These are phyloP conservation scores for Malurus cyaneus DNA, from an alignment of 2,113 vertebrate genomes.

Conservation along the genomic window DNA sequence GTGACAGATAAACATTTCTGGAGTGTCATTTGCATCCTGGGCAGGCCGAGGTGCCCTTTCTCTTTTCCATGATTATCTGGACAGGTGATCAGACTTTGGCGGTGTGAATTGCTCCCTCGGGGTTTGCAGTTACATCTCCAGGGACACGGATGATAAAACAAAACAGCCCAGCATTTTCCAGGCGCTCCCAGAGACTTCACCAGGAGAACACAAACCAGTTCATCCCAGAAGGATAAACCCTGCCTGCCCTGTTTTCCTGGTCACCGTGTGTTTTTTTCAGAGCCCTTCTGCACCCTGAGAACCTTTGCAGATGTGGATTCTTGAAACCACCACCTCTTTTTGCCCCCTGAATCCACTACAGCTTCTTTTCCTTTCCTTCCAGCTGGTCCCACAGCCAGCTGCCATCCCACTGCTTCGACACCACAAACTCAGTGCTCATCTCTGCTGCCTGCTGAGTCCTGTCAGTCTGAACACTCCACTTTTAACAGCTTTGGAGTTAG, in stretches of 20 bases:
- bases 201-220: not conserved
- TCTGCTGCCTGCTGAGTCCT: not conserved
- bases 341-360: not conserved
- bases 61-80: constrained; percentile 61
- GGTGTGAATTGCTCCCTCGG: not conserved
- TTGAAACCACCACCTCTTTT: not conserved
- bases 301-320: not conserved
- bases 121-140: constrained; percentile 63
- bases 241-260: not conserved
- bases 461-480: not conserved
- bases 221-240: not conserved
- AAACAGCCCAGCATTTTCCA: constrained; percentile 29
- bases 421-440: not conserved
- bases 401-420: not conserved
- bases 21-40: constrained; percentile 25
- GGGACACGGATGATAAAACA: constrained; percentile 59
- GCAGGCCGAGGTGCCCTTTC: constrained; percentile 44
- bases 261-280: not conserved
- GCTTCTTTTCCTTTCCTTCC: not conserved
- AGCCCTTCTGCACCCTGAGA: not conserved
- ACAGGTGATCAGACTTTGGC: constrained; percentile 57
- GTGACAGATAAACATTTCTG: constrained; percentile 30
- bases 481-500: not conserved
- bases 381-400: not conserved
- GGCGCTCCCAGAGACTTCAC: not conserved